Percentiles rank a stretch among this genome's conserved stretches.
Conservation (phyloP, 1,140 invertebrate genomes). For the Formica selysi region DNA sequence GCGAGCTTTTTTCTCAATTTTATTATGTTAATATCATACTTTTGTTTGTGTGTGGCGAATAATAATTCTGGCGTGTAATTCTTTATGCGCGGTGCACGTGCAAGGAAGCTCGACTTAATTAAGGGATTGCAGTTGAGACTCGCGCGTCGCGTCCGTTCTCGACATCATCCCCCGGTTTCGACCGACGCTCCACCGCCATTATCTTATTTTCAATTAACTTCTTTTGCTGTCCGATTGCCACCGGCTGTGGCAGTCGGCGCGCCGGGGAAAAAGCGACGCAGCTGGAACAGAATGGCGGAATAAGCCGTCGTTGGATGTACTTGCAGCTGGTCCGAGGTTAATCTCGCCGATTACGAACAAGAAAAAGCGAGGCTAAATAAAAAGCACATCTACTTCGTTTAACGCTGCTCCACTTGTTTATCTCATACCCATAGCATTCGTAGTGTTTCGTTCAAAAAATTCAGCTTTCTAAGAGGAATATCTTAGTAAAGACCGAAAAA, state of each 20-base stretch:
- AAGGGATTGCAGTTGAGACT: constrained; percentile 69
- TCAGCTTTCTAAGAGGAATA: not conserved
- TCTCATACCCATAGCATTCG: not conserved
- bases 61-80: constrained; percentile 69
- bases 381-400: constrained; percentile 33
- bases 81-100: constrained; percentile 35
- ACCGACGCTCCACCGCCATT: constrained; percentile 58
- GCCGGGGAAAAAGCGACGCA: constrained; percentile 46
- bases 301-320: constrained; percentile 39
- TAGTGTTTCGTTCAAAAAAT: not conserved
- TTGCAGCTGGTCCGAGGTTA: constrained; percentile 54
- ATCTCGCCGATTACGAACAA: constrained; percentile 50
- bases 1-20: not conserved
- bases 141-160: constrained; percentile 22
- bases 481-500: not conserved
- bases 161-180: constrained; percentile 9
- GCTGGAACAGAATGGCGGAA: constrained; percentile 37
- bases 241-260: constrained; percentile 50
- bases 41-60: constrained; percentile 45
- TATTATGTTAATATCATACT: constrained; percentile 54
- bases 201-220: constrained; percentile 80
- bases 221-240: constrained; percentile 70
- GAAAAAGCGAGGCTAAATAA: constrained; percentile 30
- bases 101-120: constrained; percentile 71
- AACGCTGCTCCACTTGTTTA: constrained; percentile 39